phyloP scores from a whole-genome alignment of 2,113 vertebrate genomes.

The Syngnathus floridae region DNA sequence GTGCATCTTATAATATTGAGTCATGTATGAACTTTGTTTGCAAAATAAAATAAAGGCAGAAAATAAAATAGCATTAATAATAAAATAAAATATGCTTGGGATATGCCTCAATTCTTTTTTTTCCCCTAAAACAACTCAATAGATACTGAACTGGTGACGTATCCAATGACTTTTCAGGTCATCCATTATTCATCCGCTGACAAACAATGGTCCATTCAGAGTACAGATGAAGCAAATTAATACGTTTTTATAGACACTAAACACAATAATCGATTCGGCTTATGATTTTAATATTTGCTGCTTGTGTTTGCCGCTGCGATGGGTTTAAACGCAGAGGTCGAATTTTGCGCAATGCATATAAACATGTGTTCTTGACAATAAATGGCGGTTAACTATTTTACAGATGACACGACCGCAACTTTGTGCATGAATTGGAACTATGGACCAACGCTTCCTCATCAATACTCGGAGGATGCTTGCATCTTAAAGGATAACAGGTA shows the following conservation, averaged over 20 bases:
- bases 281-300: not conserved
- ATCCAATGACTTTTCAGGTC: not conserved
- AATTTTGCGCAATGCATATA: not conserved
- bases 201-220: not conserved
- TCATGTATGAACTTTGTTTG: not conserved
- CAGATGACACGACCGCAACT: not conserved
- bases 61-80: too few relatives aligned
- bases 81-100: not conserved
- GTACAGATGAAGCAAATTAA: not conserved
- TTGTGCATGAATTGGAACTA: not conserved
- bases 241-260: constrained; percentile 1
- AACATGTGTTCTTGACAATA: not conserved
- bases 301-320: not conserved
- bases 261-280: not conserved
- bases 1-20: not conserved
- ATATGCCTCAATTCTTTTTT: not conserved
- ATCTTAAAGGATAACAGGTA: not conserved
- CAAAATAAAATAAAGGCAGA: not conserved
- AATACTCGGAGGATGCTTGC: not conserved
- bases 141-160: not conserved
- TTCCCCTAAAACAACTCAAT: not conserved
- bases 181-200: not conserved
- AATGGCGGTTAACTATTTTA: not conserved
- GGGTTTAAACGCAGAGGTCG: not conserved
- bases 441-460: not conserved